Evolutionary conservation across 2,888 invertebrate genomes (phyloP).

Genomic region (Polietes domitor): DNA sequence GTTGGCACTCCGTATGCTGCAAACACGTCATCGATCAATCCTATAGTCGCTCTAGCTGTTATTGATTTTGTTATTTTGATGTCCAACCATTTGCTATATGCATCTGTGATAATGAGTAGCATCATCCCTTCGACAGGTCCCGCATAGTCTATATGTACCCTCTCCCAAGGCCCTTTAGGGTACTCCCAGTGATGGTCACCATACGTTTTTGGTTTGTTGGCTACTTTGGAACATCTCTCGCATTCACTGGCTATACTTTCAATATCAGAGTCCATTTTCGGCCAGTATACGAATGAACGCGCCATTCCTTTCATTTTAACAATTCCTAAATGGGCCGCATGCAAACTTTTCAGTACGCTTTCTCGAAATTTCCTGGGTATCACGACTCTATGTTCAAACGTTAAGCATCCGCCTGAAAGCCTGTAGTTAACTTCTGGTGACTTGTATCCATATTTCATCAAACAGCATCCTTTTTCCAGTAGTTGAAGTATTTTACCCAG

Average conservation of each 20-base stretch:
- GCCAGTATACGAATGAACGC: conserved; percentile 52
- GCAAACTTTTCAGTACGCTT: conserved; percentile 23
- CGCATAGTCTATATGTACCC: conserved; percentile 75
- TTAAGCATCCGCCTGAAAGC: conserved; percentile 24
- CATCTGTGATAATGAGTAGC: conserved; percentile 73
- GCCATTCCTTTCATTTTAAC: conserved; percentile 48
- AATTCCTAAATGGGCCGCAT: conserved; percentile 35
- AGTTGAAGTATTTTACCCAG: conserved; percentile 5
- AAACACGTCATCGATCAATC: conserved; percentile 66
- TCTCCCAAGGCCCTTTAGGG: conserved; percentile 43
- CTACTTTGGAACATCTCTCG: conserved; percentile 30
- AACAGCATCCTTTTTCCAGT: not conserved
- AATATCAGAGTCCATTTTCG: conserved; percentile 46
- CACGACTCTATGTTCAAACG: conserved; percentile 30
- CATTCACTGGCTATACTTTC: conserved; percentile 36
- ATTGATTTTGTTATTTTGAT: conserved; percentile 39
- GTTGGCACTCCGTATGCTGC: conserved; percentile 70
- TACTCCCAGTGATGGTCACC: conserved; percentile 52
- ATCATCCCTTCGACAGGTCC: conserved; percentile 75
- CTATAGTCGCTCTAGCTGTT: conserved; percentile 47
- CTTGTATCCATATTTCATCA: not conserved
- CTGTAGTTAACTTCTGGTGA: conserved; percentile 27
- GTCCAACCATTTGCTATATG: conserved; percentile 52
- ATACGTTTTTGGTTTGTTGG: conserved; percentile 19
- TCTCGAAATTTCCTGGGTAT: conserved; percentile 20